phyloP scores from a whole-genome alignment of 1,140 invertebrate species.

The Arctopsyche grandis region DNA sequence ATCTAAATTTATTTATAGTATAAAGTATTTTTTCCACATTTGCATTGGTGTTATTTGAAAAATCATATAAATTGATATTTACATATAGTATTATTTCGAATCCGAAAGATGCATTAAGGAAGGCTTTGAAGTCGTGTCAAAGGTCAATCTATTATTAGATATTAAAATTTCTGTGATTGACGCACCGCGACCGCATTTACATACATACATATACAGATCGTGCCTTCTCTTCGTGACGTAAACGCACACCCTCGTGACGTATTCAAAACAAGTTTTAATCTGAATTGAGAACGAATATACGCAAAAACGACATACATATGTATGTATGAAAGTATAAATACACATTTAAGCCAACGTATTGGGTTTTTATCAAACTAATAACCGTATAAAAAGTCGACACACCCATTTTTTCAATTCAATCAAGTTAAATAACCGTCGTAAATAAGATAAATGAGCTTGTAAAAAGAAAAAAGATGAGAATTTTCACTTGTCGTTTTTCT shows the following conservation, averaged over 20 bases:
- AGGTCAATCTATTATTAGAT: neutral
- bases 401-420: too few species aligned
- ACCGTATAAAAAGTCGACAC: too few species aligned
- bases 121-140: conserved; percentile 3
- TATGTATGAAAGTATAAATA: neutral
- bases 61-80: too few species aligned
- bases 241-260: conserved; percentile 13
- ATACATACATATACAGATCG: too few species aligned
- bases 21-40: too few species aligned
- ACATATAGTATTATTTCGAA: neutral
- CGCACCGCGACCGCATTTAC: neutral
- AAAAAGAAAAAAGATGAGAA: too few species aligned
- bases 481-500: too few species aligned
- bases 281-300: neutral
- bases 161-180: neutral
- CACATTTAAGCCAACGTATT: neutral
- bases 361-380: too few species aligned
- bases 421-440: too few species aligned
- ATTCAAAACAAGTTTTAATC: neutral
- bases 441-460: too few species aligned
- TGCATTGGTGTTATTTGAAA: too few species aligned
- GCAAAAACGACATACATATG: neutral
- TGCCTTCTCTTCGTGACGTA: neutral
- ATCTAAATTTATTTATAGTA: too few species aligned
- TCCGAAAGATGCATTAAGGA: neutral